phyloP scores from a whole-genome alignment of 2,888 invertebrate genomes.

The Yponomeuta sedellus region DNA sequence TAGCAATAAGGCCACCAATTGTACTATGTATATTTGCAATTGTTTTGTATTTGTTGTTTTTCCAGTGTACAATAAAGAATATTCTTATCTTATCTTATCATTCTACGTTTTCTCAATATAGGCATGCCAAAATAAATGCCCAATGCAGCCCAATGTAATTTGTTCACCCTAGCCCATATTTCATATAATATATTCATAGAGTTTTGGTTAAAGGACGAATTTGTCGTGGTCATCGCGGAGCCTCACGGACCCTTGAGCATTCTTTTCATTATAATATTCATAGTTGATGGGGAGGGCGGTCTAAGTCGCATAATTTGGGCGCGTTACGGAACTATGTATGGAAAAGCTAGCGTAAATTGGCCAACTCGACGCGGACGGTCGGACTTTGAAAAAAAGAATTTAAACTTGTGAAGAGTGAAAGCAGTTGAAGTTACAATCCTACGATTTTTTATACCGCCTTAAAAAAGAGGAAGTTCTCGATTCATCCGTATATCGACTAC shows the following conservation, averaged over 20 bases:
- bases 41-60: too few species aligned
- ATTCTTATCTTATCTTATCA: too few species aligned
- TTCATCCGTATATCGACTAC: too few species aligned
- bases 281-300: slow-evolving; percentile 32
- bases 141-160: slow-evolving; percentile 34
- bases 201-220: slow-evolving; percentile 42
- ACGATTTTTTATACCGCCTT: too few species aligned
- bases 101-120: neutral
- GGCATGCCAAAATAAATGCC: neutral
- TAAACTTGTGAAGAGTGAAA: too few species aligned
- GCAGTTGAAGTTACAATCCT: too few species aligned
- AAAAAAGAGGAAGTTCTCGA: too few species aligned
- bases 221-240: slow-evolving; percentile 39
- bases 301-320: neutral
- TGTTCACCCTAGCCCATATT: slow-evolving; percentile 36
- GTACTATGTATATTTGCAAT: too few species aligned
- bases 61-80: too few species aligned
- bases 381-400: too few species aligned
- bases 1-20: too few species aligned
- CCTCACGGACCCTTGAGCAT: slow-evolving; percentile 19
- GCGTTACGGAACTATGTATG: neutral
- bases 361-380: too few species aligned
- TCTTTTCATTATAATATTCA: slow-evolving; percentile 48
- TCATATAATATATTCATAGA: slow-evolving; percentile 59
- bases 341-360: neutral